Conservation (phyloP, 2,797 vertebrate species). For the Hypotaenidia philippensis region DNA sequence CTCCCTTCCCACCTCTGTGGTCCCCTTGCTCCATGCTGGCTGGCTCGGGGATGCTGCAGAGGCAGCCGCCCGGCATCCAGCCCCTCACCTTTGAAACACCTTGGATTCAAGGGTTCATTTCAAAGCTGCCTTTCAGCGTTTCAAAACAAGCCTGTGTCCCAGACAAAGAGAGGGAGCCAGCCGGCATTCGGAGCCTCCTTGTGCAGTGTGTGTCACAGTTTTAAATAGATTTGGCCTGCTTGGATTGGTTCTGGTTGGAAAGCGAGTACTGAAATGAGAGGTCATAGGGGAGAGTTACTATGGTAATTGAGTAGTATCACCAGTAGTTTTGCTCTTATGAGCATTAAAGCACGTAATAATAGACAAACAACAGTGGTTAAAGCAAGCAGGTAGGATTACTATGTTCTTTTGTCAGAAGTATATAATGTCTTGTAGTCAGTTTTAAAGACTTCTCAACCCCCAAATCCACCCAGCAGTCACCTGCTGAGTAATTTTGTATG, state of each 20-base stretch:
- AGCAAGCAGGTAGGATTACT: slow-evolving; percentile 99
- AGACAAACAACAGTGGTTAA: slow-evolving; percentile 93
- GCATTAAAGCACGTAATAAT: slow-evolving; percentile 92
- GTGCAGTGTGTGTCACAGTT: slow-evolving; percentile 72
- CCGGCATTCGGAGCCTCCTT: slow-evolving; percentile 47
- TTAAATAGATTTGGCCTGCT: slow-evolving; percentile 84
- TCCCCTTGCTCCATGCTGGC: neutral
- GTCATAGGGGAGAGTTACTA: slow-evolving; percentile 95
- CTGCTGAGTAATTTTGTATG: slow-evolving; percentile 89
- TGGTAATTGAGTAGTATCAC: slow-evolving; percentile 95
- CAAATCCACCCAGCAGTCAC: slow-evolving; percentile 84
- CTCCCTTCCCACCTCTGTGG: neutral
- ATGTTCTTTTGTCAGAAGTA: slow-evolving; percentile 93
- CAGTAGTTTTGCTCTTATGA: slow-evolving; percentile 92
- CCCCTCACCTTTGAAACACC: slow-evolving; percentile 80
- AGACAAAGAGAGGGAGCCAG: slow-evolving; percentile 74
- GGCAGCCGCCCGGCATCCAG: slow-evolving; percentile 43
- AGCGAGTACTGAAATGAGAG: slow-evolving; percentile 78
- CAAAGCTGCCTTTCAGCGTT: slow-evolving; percentile 77
- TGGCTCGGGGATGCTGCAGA: neutral
- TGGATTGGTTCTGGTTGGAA: slow-evolving; percentile 80
- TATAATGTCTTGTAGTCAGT: slow-evolving; percentile 96
- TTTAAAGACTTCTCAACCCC: slow-evolving; percentile 95
- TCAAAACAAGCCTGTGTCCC: slow-evolving; percentile 72
- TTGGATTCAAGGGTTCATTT: slow-evolving; percentile 77